phyloP scores from a whole-genome alignment of 2,888 invertebrate species.

The Galeopsomyia nigrocyanea region DNA sequence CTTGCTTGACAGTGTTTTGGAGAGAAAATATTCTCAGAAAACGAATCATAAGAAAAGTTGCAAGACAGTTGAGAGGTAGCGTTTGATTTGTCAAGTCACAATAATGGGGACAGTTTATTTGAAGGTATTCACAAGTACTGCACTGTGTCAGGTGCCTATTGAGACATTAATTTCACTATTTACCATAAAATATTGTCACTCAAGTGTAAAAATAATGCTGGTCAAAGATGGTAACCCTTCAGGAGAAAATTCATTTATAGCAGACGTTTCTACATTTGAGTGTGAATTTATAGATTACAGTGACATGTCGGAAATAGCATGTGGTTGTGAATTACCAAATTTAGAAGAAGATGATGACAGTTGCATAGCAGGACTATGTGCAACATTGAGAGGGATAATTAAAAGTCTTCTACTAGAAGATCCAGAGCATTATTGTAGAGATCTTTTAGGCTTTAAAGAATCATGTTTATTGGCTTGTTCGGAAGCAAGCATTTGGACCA shows the following conservation, averaged over 20 bases:
- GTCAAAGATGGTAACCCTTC: conserved; percentile 60
- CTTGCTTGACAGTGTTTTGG: conserved; percentile 68
- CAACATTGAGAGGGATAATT: conserved; percentile 77
- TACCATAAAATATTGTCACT: conserved; percentile 74
- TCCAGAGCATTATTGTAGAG: conserved; percentile 66
- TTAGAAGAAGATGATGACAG: conserved; percentile 73
- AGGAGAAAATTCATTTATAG: conserved; percentile 57
- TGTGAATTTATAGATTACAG: conserved; percentile 62
- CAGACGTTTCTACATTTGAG: conserved; percentile 64
- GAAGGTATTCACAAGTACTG: conserved; percentile 57
- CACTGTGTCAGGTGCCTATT: conserved; percentile 69
- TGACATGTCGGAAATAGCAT: conserved; percentile 68
- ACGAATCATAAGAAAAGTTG: conserved; percentile 64
- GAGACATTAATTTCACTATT: conserved; percentile 77
- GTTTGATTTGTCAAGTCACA: conserved; percentile 48
- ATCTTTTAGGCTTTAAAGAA: conserved; percentile 83
- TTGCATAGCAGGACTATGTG: conserved; percentile 83
- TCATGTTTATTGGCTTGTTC: conserved; percentile 86
- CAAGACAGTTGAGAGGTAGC: conserved; percentile 62
- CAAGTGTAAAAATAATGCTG: conserved; percentile 69
- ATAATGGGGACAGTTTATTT: conserved; percentile 62
- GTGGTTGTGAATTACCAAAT: conserved; percentile 75
- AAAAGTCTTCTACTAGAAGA: conserved; percentile 63
- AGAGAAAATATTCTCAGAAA: conserved; percentile 64
- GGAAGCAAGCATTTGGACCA: conserved; percentile 90